phyloP scores from a whole-genome alignment of 1,140 invertebrate genomes.

The Tribolium castaneum region DNA sequence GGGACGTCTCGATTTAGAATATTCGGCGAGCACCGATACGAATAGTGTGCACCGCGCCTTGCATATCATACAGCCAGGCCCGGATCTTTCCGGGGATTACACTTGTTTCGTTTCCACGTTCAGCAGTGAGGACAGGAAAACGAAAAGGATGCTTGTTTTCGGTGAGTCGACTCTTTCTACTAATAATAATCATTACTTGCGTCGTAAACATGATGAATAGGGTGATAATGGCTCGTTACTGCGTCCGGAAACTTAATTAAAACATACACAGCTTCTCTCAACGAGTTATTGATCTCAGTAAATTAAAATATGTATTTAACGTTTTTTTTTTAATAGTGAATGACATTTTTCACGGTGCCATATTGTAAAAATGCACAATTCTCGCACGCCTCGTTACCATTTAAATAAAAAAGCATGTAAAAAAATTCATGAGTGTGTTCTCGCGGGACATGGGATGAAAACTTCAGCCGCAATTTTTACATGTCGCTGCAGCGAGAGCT shows the following conservation, averaged over 20 bases:
- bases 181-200: background rate
- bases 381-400: background rate
- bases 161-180: constrained; percentile 67
- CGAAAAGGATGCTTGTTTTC: constrained; percentile 78
- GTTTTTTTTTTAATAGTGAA: background rate
- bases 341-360: background rate
- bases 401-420: background rate
- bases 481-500: constrained; percentile 15
- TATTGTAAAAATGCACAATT: background rate
- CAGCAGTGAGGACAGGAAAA: constrained; percentile 72
- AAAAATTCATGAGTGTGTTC: constrained; percentile 7
- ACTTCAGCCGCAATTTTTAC: constrained; percentile 25
- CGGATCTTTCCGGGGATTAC: constrained; percentile 78
- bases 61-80: constrained; percentile 73
- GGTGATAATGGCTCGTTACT: background rate
- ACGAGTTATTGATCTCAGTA: background rate
- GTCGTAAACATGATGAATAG: background rate
- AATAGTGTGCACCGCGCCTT: constrained; percentile 74
- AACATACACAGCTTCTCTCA: background rate
- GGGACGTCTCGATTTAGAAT: constrained; percentile 73
- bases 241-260: background rate
- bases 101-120: constrained; percentile 79
- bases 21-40: constrained; percentile 69
- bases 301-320: no score
- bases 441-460: background rate